Base-by-base conservation (phyloP, 2,888 invertebrate genomes). In the Sussaba pulchella region DNA sequence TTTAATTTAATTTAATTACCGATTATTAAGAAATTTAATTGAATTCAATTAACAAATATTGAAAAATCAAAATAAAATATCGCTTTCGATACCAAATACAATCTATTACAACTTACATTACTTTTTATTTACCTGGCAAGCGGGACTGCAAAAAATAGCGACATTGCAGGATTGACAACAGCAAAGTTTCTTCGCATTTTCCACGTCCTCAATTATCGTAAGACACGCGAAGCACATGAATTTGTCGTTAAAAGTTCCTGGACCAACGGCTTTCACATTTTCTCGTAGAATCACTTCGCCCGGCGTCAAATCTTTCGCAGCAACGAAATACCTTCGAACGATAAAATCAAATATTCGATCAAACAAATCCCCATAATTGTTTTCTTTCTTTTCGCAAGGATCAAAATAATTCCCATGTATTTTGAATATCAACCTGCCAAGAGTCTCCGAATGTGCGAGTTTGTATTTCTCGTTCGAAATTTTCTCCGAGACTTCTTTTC, bases 281-380 rank as follows among this genome's bases (percentile, higher is more conserved):
- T 97, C 97, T 47, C 94, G 94, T 86, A 97, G 94, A 85, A 97
- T 95, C 47, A 95, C 90, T 88, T 96, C 96, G 1, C 97, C 97
- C 8, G 94, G 92, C 75, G 93, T 92, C 82, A 97, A 93, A 88
- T 95, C 93, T 88, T 94, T 94, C 36, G 93, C 93, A 2, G 97
- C 95, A 31, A 95, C 94, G 69, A 96, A 94, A 92, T 95, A 96
- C 78, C 97, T 94, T 69, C 36, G 17, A 69, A n/a, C n/a, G n/a
- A 72, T 45, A 12, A 39, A 57, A 26, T 10, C 36, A 64, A 52
- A 73, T 31, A 31, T 41, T 12, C n/a, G 43, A 43, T 43, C 43
- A n/a, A 31, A 5, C 43, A n/a, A 43, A 43, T n/a, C 2, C 43
- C 2, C 12, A 8, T 8, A 12, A 6, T 12, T 43, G 2, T 43